phyloP scores from a whole-genome alignment of 2,113 vertebrate genomes.

The Catharus fuscescens region DNA sequence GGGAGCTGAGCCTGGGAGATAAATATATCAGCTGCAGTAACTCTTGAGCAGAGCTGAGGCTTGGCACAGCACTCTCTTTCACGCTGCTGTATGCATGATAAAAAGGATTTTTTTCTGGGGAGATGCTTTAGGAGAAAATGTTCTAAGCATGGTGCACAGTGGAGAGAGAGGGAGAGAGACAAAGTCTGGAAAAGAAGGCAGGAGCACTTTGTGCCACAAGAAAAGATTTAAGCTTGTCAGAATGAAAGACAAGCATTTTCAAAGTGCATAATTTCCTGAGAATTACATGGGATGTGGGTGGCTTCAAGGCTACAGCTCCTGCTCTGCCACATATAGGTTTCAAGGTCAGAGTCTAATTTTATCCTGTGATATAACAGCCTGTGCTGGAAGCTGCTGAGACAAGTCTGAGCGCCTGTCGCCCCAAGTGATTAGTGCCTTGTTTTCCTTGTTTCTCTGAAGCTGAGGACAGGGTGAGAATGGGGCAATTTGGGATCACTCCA shows the following conservation, averaged over 20 bases:
- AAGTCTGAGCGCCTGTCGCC: not conserved
- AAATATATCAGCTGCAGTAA: not conserved
- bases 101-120: slow-evolving; percentile 17
- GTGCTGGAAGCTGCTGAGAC: not conserved
- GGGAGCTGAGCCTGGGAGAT: slow-evolving; percentile 11
- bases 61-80: not conserved
- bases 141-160: not conserved
- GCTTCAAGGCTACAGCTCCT: slow-evolving; percentile 27
- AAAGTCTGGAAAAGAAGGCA: not conserved
- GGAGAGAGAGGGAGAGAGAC: not conserved
- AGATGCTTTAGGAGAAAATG: slow-evolving; percentile 1
- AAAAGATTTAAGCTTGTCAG: not conserved
- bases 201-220: not conserved
- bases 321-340: not conserved
- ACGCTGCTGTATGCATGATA: not conserved
- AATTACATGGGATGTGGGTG: slow-evolving; percentile 27
- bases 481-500: rapidly evolving
- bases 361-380: not conserved
- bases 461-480: rapidly evolving
- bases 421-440: not conserved
- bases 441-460: not conserved
- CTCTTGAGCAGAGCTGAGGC: not conserved
- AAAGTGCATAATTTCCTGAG: not conserved
- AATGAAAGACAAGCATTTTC: slow-evolving; percentile 5
- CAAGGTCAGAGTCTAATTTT: slow-evolving; percentile 45